Base-by-base conservation (phyloP, 2,888 invertebrate genomes). In the Ichneumoninae sp. region DNA sequence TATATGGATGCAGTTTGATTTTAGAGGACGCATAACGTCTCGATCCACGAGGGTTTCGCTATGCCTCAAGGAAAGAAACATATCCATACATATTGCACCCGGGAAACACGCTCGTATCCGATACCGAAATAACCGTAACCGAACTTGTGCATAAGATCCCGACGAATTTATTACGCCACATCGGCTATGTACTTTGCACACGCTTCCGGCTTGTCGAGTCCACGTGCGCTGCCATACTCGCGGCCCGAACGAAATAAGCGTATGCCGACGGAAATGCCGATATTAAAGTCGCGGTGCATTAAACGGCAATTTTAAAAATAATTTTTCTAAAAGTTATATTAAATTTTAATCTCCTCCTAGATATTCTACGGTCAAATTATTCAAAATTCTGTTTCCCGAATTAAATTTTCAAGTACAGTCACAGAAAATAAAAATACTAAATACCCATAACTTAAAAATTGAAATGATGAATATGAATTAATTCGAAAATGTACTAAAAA, bases 61-160 rank as follows among this genome's bases (percentile, higher is more conserved):
- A 22, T 57, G 10, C 22, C 10, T n/a, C 70, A 33, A 26, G 16
- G 44, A 36, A 36, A 22, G 50, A 68, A 30, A 40, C 47, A n/a
- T 40, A 26, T 52, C 13, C 19, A 54, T 71, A 22, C 22, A 71
- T 26, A 77, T 71, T 66, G 66, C 66, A 57, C 54, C 57, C 44
- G 68, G 44, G 36, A 33, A 54, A 57, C 69, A 52, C 54, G 30
- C 68, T 79, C 69, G 62, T 54, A 79, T 74, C 74, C 62, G 62
- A 83, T 83, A 83, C 79, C 52, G 74, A 83, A 83, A 83, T 83
- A 83, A 83, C 74, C 74, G 62, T 78, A 74, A 83, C 62, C 44
- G 19, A 75, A 79, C 69, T 79, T 79, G 74, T 81, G 57, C 66
- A 62, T 40, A 52, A 69, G 74, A 52, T 44, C 44, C 13, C 69